phyloP scores from a whole-genome alignment of 2,888 invertebrate genomes.

The Chloroclystis v-ata region DNA sequence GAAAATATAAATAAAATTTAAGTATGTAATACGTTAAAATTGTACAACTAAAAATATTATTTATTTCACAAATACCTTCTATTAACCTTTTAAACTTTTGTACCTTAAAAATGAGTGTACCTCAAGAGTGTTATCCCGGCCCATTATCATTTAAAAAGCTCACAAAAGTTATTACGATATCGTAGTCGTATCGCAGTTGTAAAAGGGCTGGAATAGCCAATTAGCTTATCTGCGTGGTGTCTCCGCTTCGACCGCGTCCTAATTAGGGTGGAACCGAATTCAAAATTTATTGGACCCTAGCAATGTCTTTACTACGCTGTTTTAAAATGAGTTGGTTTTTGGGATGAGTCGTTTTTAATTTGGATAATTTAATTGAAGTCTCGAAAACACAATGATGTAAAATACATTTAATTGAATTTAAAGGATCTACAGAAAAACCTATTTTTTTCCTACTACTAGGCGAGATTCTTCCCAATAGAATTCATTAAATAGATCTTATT shows the following conservation, averaged over 20 bases:
- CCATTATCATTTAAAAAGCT: slow-evolving; percentile 15
- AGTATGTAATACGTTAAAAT: no score
- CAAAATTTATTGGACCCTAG: slow-evolving; percentile 40
- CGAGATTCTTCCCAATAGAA: no score
- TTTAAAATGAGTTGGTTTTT: slow-evolving; percentile 23
- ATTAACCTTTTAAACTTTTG: background rate
- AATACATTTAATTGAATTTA: no score
- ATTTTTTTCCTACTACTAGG: no score
- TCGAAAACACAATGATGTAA: no score
- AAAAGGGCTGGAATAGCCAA: slow-evolving; percentile 36
- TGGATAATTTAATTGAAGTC: no score
- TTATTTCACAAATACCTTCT: background rate
- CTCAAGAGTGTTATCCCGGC: slow-evolving; percentile 12
- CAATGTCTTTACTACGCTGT: slow-evolving; percentile 27
- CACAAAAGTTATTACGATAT: slow-evolving; percentile 17
- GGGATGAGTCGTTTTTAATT: slow-evolving; percentile 4
- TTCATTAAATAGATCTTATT: no score
- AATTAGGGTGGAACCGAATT: slow-evolving; percentile 43
- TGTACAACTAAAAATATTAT: no score
- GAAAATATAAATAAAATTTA: no score
- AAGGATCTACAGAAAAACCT: no score
- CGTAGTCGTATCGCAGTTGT: slow-evolving; percentile 28
- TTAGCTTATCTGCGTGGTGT: slow-evolving; percentile 43
- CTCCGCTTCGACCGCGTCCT: slow-evolving; percentile 37
- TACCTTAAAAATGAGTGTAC: slow-evolving; percentile 6